phyloP scores from a whole-genome alignment of 2,113 vertebrate genomes.

The Brachyistius frenatus region DNA sequence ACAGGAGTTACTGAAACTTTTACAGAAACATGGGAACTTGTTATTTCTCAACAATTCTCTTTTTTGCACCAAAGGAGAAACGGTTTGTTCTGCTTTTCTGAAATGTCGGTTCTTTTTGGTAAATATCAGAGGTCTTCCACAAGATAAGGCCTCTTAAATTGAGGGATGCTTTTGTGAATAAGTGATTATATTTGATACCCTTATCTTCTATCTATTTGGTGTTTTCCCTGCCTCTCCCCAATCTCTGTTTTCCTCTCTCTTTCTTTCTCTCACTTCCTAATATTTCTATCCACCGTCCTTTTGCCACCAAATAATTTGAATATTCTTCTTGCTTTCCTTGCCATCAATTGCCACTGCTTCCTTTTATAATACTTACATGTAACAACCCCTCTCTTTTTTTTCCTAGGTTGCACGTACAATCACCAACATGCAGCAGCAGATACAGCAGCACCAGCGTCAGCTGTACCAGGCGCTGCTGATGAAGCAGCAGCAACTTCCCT shows the following conservation, averaged over 20 bases:
- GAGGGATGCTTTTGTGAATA: not conserved
- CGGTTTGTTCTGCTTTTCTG: constrained; percentile 14
- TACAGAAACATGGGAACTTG: not conserved
- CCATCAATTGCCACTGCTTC: not conserved
- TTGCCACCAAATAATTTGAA: not conserved
- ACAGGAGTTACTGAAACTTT: not conserved
- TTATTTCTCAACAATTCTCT: constrained; percentile 16
- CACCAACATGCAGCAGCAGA: constrained; percentile 99
- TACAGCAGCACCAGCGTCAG: constrained; percentile 99
- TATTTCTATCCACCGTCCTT: not conserved
- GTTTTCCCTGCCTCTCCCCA: no score
- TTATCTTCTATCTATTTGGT: not conserved
- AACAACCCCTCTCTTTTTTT: constrained; percentile 13
- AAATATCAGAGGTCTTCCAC: no score
- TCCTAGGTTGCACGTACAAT: constrained; percentile 98
- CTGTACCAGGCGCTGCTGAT: constrained; percentile 98
- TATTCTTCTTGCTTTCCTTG: not conserved
- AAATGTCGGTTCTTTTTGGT: not conserved
- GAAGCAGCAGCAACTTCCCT: constrained; percentile 92
- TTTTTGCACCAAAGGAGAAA: not conserved
- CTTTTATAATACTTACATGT: not conserved
- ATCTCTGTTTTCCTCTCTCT: not conserved
- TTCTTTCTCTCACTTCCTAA: not conserved
- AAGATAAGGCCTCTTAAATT: not conserved
- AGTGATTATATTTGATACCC: not conserved